phyloP scores from a whole-genome alignment of 2,113 vertebrate species.

The Acanthochromis polyacanthus region DNA sequence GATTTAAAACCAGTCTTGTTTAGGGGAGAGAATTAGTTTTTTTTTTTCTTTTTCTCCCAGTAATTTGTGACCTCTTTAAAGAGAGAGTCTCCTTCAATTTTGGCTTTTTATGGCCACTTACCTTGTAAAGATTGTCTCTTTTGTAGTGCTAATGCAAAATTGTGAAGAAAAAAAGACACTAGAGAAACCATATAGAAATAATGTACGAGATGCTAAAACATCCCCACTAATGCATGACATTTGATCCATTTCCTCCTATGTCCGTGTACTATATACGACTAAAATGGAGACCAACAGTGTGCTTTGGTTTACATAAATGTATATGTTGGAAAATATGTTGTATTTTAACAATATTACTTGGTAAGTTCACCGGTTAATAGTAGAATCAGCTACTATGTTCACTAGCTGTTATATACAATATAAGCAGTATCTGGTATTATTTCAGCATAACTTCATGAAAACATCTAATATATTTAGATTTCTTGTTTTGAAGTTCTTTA shows the following conservation, averaged over 20 bases:
- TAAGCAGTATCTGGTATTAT: background rate
- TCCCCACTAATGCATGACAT: background rate
- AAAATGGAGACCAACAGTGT: background rate
- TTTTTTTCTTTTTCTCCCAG: conserved; percentile 14
- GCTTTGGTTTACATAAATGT: background rate
- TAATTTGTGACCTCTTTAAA: conserved; percentile 48
- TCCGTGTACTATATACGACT: no score
- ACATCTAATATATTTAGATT: background rate
- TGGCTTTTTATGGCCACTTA: conserved; percentile 33
- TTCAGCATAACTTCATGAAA: background rate
- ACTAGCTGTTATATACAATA: background rate
- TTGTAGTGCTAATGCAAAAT: conserved; percentile 55
- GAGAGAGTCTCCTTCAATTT: conserved; percentile 15
- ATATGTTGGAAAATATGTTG: background rate
- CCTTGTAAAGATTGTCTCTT: conserved; percentile 17
- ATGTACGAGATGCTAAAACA: background rate
- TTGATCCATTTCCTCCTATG: no score
- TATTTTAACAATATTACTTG: background rate
- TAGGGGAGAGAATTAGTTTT: conserved; percentile 38
- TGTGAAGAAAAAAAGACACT: background rate
- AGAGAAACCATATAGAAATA: background rate
- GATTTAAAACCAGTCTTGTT: conserved; percentile 58
- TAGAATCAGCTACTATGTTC: background rate
- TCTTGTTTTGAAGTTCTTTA: background rate
- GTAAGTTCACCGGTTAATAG: background rate